phyloP scores from a whole-genome alignment of 2,797 vertebrate species.

The Synanceia verrucosa region DNA sequence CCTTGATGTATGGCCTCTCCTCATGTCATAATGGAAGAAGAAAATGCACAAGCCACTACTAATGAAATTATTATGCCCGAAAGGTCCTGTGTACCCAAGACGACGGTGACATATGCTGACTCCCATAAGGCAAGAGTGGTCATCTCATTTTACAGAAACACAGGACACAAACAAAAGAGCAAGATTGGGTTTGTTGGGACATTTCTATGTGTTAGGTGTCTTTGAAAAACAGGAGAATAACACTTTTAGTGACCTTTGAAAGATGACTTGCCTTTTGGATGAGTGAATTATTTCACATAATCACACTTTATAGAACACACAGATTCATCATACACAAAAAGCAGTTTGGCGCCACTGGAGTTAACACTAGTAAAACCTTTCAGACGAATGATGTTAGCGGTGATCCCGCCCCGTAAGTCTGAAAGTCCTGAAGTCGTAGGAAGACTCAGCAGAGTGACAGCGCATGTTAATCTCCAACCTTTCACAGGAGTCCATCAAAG shows the following conservation, averaged over 20 bases:
- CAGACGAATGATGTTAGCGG: conserved; percentile 32
- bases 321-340: conserved; percentile 15
- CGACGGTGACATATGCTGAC: conserved; percentile 63
- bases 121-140: conserved; percentile 49
- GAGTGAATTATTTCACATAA: conserved; percentile 19
- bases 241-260: conserved; percentile 38
- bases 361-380: conserved; percentile 35
- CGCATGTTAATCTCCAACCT: conserved; percentile 61
- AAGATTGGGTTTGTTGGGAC: conserved; percentile 34
- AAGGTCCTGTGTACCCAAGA: conserved; percentile 54
- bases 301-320: conserved; percentile 7
- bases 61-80: conserved; percentile 74
- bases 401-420: conserved; percentile 40
- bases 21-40: conserved; percentile 64
- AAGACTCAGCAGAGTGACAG: conserved; percentile 31
- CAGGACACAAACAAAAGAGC: conserved; percentile 43
- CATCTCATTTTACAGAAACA: conserved; percentile 56
- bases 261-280: conserved; percentile 37
- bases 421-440: conserved; percentile 38
- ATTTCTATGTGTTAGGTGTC: conserved; percentile 40
- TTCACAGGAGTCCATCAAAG: conserved; percentile 64
- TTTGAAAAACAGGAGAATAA: conserved; percentile 25
- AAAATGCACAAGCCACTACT: conserved; percentile 69
- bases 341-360: not conserved
- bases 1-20: conserved; percentile 69